Percentiles rank a stretch among this genome's conserved stretches.
phyloP scores from a whole-genome alignment of 1,140 invertebrate genomes.

The Cherax destructor region DNA sequence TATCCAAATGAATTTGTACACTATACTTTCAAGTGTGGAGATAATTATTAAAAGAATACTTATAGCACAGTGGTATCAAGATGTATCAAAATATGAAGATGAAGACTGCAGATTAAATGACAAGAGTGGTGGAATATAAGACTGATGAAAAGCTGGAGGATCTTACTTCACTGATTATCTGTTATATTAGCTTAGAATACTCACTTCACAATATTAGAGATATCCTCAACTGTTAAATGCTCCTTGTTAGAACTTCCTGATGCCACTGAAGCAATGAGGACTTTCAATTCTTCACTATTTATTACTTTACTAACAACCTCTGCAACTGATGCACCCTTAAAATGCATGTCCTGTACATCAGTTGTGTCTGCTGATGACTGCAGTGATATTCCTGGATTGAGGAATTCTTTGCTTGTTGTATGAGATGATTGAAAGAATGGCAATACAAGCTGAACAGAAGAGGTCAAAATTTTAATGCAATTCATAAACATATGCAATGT shows the following conservation, averaged over 20 bases:
- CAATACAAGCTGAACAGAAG: constrained; percentile 11
- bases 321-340: constrained; percentile 9
- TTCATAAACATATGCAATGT: neutral
- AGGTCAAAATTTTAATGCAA: too few relatives aligned
- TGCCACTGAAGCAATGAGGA: constrained; percentile 32
- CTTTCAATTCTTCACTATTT: constrained; percentile 39
- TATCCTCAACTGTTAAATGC: constrained; percentile 25
- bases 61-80: too few relatives aligned
- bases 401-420: neutral
- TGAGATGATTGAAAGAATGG: constrained; percentile 10
- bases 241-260: constrained; percentile 30
- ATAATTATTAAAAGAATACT: too few relatives aligned
- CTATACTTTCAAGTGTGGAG: too few relatives aligned
- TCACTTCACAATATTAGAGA: constrained; percentile 41
- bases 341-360: neutral
- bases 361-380: neutral
- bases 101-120: too few relatives aligned
- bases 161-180: neutral
- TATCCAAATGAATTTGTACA: too few relatives aligned
- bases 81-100: too few relatives aligned
- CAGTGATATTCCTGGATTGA: neutral
- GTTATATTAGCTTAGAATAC: neutral
- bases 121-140: too few relatives aligned
- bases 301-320: constrained; percentile 46
- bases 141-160: too few relatives aligned